Conservation (phyloP, 1,140 invertebrate species). For the Drosophila saltans region DNA sequence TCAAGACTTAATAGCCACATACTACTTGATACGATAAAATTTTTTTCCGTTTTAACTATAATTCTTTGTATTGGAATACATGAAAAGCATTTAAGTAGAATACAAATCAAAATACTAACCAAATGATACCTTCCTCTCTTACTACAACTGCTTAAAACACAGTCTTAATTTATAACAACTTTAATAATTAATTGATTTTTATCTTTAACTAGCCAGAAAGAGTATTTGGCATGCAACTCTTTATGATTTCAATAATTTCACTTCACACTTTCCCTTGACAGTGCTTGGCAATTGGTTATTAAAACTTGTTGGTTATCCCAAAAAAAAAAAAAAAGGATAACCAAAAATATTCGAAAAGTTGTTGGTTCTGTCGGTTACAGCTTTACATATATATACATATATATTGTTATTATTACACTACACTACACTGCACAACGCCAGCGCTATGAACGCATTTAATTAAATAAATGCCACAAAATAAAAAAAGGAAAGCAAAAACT, state of each 20-base stretch:
- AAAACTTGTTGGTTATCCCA: conserved; percentile 40
- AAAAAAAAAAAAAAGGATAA: conserved; percentile 1
- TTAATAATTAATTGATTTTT: too few relatives aligned
- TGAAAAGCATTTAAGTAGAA: too few relatives aligned
- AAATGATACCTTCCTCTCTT: too few relatives aligned
- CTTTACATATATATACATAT: conserved; percentile 13
- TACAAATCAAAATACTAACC: too few relatives aligned
- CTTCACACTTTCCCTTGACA: conserved; percentile 1
- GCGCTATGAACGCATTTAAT: conserved; percentile 48
- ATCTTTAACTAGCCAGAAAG: too few relatives aligned
- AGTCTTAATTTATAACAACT: too few relatives aligned
- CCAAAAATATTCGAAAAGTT: conserved; percentile 26
- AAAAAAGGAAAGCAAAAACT: conserved; percentile 1
- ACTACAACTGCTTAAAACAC: too few relatives aligned
- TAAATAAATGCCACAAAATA: conserved; percentile 62
- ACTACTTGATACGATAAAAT: too few relatives aligned
- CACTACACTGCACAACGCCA: conserved; percentile 34
- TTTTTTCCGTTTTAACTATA: too few relatives aligned
- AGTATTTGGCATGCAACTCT: too few relatives aligned
- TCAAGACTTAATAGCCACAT: too few relatives aligned
- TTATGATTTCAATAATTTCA: not conserved
- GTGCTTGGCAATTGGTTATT: conserved; percentile 49
- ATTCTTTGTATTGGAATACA: too few relatives aligned
- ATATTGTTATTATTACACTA: conserved; percentile 61
- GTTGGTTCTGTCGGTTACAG: not conserved